Base-by-base conservation (phyloP, 1,140 invertebrate species). In the Bombus superbus region DNA sequence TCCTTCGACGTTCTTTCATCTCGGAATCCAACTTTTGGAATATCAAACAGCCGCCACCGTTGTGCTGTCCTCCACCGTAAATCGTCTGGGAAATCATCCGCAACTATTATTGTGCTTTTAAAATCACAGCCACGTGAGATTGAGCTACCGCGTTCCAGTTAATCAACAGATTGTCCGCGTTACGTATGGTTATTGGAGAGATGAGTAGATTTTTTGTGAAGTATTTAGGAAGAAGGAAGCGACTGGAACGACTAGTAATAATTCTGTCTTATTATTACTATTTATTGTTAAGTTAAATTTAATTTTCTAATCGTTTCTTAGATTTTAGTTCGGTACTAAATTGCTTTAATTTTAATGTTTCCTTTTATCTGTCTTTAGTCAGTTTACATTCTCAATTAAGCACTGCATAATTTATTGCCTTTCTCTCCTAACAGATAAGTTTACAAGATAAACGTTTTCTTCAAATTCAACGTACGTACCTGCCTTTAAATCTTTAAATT, bases 21-120 rank as follows among this genome's bases (percentile, higher is more conserved):
- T 80, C 66, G 57, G 69, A 76, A 81, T 81, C 87, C 79, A 83
- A 89, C 81, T 83, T 86, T 86, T n/a, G 59, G 64, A 76, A 83
- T 59, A 77, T 83, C 42, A 77, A 83, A 35, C 42, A 64, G 42
- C 57, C 13, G 1, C n/a, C 28, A 59, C 66, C 28, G 11, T 13
- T n/a, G 0, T 8, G 44, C 44, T 4, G 74, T 13, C 75, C 38
- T 40, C 15, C 13, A 15, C 35, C 22, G 73, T 72, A 71, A 71
- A 53, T 72, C 25, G 47, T 79, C 25, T 72, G 66, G 85, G 74
- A 86, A 81, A 83, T 74, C 59, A 57, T 59, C 35, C 35, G 28
- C 25, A 42, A 81, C 57, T 81, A 68, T 85, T 74, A 32, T 44
- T 53, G 35, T 42, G 42, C 28, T 71, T 44, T 42, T 40, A 22